phyloP scores from a whole-genome alignment of 2,888 invertebrate genomes.

The Polia nebulosa region DNA sequence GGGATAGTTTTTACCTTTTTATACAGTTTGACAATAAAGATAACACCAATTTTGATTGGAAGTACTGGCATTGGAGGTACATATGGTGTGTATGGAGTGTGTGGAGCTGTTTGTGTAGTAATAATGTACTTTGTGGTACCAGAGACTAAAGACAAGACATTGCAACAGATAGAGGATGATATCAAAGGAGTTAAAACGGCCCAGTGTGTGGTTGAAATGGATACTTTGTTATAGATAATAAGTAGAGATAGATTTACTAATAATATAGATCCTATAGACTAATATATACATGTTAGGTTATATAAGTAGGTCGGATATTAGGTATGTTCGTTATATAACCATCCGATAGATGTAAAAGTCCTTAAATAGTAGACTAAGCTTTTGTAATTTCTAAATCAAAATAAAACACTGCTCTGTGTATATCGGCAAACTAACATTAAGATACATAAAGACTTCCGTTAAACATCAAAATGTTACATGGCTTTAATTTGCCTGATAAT shows the following conservation, averaged over 20 bases:
- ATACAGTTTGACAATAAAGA: slow-evolving; percentile 69
- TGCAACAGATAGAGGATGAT: slow-evolving; percentile 75
- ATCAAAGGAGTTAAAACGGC: slow-evolving; percentile 58
- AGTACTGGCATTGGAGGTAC: slow-evolving; percentile 67
- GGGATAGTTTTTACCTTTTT: slow-evolving; percentile 70
- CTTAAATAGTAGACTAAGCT: not conserved
- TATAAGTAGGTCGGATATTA: no score
- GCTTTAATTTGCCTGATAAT: not conserved
- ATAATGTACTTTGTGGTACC: slow-evolving; percentile 70
- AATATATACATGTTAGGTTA: no score
- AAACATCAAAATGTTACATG: not conserved
- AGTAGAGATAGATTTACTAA: not conserved
- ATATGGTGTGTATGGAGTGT: slow-evolving; percentile 68
- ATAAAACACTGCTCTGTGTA: not conserved
- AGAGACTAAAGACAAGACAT: slow-evolving; percentile 75
- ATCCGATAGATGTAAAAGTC: not conserved
- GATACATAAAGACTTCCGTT: not conserved
- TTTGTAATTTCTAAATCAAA: not conserved
- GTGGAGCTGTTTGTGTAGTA: slow-evolving; percentile 63
- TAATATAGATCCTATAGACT: not conserved
- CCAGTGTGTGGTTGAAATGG: slow-evolving; percentile 10
- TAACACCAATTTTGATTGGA: slow-evolving; percentile 72
- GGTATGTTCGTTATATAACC: no score
- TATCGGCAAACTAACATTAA: not conserved
- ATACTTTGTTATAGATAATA: slow-evolving; percentile 18